A percentile compares a stretch with the other conserved stretches of the same genome.
phyloP scores from a whole-genome alignment of 1,140 invertebrate species.

The Goniozus legneri region DNA sequence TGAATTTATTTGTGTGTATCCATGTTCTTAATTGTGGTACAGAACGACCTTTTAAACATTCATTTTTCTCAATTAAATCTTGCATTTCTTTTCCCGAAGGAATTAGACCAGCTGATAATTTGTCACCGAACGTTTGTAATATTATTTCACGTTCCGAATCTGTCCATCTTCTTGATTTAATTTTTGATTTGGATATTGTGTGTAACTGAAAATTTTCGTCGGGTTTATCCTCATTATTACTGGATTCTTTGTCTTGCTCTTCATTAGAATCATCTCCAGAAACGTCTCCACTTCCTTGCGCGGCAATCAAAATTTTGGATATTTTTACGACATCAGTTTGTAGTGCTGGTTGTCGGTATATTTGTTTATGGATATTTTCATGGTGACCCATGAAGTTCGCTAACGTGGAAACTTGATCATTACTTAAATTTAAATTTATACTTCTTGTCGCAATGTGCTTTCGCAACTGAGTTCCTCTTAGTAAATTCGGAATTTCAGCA shows the following conservation, averaged over 20 bases:
- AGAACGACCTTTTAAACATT: neutral
- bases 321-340: neutral
- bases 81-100: neutral
- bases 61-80: neutral
- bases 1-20: too few species aligned
- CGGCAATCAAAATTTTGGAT: neutral
- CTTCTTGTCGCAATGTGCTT: conserved; percentile 22
- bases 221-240: neutral
- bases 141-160: neutral
- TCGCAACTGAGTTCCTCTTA: conserved; percentile 18
- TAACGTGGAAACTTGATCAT: conserved; percentile 7
- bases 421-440: conserved; percentile 4
- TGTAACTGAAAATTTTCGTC: neutral
- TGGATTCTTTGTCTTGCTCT: neutral
- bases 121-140: neutral
- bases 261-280: neutral
- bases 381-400: conserved; percentile 18
- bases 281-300: neutral
- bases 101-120: neutral
- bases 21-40: neutral
- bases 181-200: neutral
- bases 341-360: conserved; percentile 7
- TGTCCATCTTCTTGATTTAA: neutral
- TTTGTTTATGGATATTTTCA: conserved; percentile 9
- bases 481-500: neutral